Evolutionary conservation across 2,888 invertebrate genomes (phyloP).

Genomic region (Pterostichus niger): DNA sequence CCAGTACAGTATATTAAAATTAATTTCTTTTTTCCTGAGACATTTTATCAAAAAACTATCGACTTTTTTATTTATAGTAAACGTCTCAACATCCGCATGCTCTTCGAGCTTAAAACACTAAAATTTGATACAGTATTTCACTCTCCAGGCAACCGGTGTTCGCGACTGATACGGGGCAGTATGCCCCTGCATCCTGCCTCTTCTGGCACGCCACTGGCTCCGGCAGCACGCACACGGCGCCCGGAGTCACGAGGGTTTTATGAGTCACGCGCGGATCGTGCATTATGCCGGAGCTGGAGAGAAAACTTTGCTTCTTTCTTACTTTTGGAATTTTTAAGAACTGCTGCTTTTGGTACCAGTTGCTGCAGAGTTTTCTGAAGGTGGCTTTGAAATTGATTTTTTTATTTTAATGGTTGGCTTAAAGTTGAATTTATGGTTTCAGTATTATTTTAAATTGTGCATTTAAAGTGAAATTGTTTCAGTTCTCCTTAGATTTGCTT

Average conservation of each 20-base stretch:
- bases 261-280: conserved; percentile 33
- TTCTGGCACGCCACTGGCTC: conserved; percentile 13
- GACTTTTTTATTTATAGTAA: not conserved
- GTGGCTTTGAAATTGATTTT: conserved; percentile 30
- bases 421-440: not conserved
- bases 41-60: not conserved
- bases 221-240: conserved; percentile 20
- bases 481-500: too few relatives aligned
- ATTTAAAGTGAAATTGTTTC: not conserved
- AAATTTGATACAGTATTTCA: conserved; percentile 48
- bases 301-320: conserved; percentile 10
- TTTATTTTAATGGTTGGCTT: conserved; percentile 11
- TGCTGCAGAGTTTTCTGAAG: conserved; percentile 26
- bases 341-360: conserved; percentile 39
- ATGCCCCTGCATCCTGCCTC: not conserved
- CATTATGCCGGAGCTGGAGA: not conserved
- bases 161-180: not conserved
- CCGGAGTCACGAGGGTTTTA: conserved; percentile 1
- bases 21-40: too few relatives aligned
- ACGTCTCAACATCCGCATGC: not conserved
- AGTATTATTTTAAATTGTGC: conserved; percentile 3
- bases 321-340: conserved; percentile 34
- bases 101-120: conserved; percentile 4
- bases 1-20: too few relatives aligned
- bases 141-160: conserved; percentile 46